phyloP scores from a whole-genome alignment of 2,888 invertebrate species.

The Coleophora deauratella region DNA sequence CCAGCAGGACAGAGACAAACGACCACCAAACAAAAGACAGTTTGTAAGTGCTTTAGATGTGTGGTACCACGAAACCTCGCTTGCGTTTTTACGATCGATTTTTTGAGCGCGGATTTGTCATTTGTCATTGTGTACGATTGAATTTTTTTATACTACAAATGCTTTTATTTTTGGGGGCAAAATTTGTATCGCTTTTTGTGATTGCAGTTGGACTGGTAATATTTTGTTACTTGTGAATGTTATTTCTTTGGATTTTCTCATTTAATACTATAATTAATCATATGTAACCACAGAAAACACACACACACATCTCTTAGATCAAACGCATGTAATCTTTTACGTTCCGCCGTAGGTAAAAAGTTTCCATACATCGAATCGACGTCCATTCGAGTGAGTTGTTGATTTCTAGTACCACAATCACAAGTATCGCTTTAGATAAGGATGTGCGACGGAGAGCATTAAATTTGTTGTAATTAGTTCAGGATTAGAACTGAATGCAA shows the following conservation, averaged over 20 bases:
- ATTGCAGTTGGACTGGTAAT: too few relatives aligned
- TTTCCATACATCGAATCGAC: not conserved
- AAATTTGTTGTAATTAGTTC: constrained; percentile 36
- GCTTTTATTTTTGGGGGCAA: too few relatives aligned
- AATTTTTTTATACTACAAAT: too few relatives aligned
- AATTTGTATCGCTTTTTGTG: too few relatives aligned
- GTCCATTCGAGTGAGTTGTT: not conserved
- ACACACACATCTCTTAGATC: too few relatives aligned
- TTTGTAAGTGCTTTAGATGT: constrained; percentile 27
- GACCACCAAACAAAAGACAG: constrained; percentile 44
- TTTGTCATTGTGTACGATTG: too few relatives aligned
- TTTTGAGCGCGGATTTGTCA: not conserved
- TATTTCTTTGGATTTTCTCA: too few relatives aligned
- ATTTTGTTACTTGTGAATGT: too few relatives aligned
- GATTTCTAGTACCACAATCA: not conserved
- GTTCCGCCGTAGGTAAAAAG: too few relatives aligned
- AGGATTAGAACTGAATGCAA: constrained; percentile 22
- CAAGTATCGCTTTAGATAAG: constrained; percentile 12
- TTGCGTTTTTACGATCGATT: not conserved
- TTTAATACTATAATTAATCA: too few relatives aligned
- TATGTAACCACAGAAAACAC: too few relatives aligned
- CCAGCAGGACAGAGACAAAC: constrained; percentile 45
- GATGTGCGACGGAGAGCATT: constrained; percentile 23
- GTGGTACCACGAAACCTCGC: constrained; percentile 12
- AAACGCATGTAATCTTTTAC: too few relatives aligned